A percentile compares a stretch with the other conserved stretches of the same genome.
phyloP scores from a whole-genome alignment of 2,113 vertebrate genomes.

The Oryctolagus cuniculus region DNA sequence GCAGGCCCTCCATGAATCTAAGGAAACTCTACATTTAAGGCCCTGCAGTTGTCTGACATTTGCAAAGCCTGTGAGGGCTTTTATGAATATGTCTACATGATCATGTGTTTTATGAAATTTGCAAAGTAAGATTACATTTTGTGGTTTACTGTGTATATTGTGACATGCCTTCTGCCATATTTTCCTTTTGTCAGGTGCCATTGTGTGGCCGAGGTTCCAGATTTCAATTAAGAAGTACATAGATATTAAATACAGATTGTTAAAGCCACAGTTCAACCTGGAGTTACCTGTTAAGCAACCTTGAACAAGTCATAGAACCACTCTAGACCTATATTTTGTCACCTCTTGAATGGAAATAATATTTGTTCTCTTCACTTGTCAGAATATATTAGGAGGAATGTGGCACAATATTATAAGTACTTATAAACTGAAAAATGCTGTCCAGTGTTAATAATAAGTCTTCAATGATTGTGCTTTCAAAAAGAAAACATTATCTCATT shows the following conservation, averaged over 20 bases:
- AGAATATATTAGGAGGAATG: neutral
- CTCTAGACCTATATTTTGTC: neutral
- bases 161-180: neutral
- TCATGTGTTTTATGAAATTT: constrained; percentile 14
- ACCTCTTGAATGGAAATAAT: neutral
- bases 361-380: neutral
- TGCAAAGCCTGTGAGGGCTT: neutral
- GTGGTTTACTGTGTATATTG: neutral
- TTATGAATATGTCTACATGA: neutral
- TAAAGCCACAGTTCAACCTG: neutral
- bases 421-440: neutral
- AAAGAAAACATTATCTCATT: constrained; percentile 25
- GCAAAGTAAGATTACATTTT: neutral
- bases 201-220: neutral
- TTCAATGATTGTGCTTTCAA: constrained; percentile 27
- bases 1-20: neutral
- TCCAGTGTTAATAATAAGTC: neutral
- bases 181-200: constrained; percentile 1
- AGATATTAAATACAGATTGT: neutral
- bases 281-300: neutral
- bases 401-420: neutral
- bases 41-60: neutral
- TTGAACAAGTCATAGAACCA: neutral
- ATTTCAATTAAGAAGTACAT: neutral
- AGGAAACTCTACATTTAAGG: neutral